Percentiles rank a stretch among this genome's conserved stretches.
Conservation (phyloP, 2,113 vertebrate species). For the Psilopsiagon aymara region DNA sequence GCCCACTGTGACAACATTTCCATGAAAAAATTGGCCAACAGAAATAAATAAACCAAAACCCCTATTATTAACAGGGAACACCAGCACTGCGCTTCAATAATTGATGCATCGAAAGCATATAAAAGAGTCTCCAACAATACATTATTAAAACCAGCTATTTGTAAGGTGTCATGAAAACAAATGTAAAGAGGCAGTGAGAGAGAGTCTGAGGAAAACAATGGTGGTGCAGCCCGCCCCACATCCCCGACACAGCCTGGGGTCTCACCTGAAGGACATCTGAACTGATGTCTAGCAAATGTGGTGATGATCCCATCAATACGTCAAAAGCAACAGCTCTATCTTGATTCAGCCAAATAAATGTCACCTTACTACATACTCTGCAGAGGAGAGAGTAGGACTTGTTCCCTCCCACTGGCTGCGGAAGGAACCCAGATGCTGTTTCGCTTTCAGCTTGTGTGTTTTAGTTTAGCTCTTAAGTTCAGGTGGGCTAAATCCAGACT, state of each 20-base stretch:
- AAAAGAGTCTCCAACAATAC: slow-evolving; percentile 27
- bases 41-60: not conserved
- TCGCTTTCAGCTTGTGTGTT: not conserved
- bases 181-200: not conserved
- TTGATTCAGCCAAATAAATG: not conserved
- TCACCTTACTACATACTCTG: not conserved
- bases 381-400: rapidly evolving
- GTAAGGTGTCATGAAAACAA: slow-evolving; percentile 56
- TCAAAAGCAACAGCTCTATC: not conserved
- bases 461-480: not conserved
- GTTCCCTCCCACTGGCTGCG: not conserved
- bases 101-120: slow-evolving; percentile 43
- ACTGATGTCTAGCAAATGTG: rapidly evolving
- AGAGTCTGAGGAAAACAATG: not conserved
- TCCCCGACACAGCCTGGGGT: not conserved
- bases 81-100: slow-evolving; percentile 54
- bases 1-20: not conserved
- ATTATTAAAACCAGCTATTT: slow-evolving; percentile 66
- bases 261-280: not conserved
- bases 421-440: not conserved
- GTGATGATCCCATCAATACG: rapidly evolving
- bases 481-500: not conserved
- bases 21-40: not conserved
- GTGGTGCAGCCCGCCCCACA: not conserved
- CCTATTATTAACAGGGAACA: slow-evolving; percentile 30